Base-by-base conservation (phyloP, 1,140 invertebrate species). In the Arctopsyche grandis region DNA sequence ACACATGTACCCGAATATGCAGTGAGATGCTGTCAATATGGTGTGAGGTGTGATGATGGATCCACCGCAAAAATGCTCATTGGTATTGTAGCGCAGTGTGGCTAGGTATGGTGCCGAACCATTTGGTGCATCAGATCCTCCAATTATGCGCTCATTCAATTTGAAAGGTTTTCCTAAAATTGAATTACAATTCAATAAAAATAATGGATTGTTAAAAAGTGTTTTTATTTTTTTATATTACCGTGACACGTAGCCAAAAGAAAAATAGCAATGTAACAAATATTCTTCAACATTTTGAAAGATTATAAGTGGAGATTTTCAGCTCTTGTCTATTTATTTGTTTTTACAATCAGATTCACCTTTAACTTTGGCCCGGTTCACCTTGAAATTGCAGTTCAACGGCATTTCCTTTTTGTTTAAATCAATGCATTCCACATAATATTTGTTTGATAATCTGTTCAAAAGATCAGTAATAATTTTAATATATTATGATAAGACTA, bases 1-100 rank as follows among this genome's bases (percentile, higher is more conserved):
- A n/a, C n/a, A 0, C 89, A 88, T 71, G 89, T 84, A 88, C 86
- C 85, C 84, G 46, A 85, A 80, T 82, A 89, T 84, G 69, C 89
- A 90, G 82, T 90, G 89, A 10, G 89, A 89, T 0, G 89, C 89
- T 0, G 89, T 90, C 19, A 90, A 63, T 12, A 90, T 83, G 82
- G 87, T 89, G 71, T 85, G 84, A 4, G 83, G 76, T 77, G 84
- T 86, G 63, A 90, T 80, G 22, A 90, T 88, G 19, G 88, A 85
- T 3, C 89, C 89, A 9, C 89, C 89, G 79, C 89, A 90, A 81
- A 87, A 87, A 77, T 90, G 89, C 0, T 84, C 84, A 69, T 86
- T 85, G 12, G 83, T 83, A 0, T 82, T 0, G 69, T 78, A 85
- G 38, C 87, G 84, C 19, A 89, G 79, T 5, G 88, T 89, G 0